Evolutionary conservation across 1,140 invertebrate species (phyloP), one percentile per base, ranked within the genome.

Genomic region (Drosophila jambulina): DNA sequence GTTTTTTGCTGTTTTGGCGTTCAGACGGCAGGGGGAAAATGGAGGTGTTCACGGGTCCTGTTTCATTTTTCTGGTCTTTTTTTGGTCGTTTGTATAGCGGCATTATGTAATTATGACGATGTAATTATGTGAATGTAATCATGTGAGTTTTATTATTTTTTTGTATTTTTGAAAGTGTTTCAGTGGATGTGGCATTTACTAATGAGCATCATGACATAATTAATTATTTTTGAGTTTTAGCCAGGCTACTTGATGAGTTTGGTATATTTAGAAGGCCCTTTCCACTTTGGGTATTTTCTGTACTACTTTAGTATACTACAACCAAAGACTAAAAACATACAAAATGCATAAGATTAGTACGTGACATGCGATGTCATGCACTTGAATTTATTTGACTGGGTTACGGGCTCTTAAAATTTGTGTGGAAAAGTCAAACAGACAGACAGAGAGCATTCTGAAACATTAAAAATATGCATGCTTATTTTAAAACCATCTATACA

Each of bases 211-310:
- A 48, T 78, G 62, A 48, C 36, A 23, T 32, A 36, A 43, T 59
- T 71, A 40, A 45, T 40, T 25, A 29, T 7, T 21, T 46, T 54
- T 25, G 2, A 21, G 48, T 48, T 61, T 68, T 49, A 12, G 1
- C 12, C 17, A 29, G 76, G 51, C 76, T 72, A 71, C 81, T 90
- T 45, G 34, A 57, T 46, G 8, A n/a, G 10, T 61, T 61, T 36
- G 3, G 8, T 54, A 23, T 17, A 54, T 23, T 54, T 3, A 23
- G 2, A 54, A 23, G 32, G 36, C 32, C 4, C 2, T 29, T 19
- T 13, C 3, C 3, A 7, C 27, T 19, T 3, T 13, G 13, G 48
- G 17, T 29, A 49, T 51, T 32, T 32, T 15, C 4, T 32, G 5
- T 19, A 27, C 12, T 5, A 12, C 12, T 27, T 12, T n/a, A n/a